Evolutionary conservation across 1,140 invertebrate species (phyloP).

Genomic region (Drosophila takahashii): DNA sequence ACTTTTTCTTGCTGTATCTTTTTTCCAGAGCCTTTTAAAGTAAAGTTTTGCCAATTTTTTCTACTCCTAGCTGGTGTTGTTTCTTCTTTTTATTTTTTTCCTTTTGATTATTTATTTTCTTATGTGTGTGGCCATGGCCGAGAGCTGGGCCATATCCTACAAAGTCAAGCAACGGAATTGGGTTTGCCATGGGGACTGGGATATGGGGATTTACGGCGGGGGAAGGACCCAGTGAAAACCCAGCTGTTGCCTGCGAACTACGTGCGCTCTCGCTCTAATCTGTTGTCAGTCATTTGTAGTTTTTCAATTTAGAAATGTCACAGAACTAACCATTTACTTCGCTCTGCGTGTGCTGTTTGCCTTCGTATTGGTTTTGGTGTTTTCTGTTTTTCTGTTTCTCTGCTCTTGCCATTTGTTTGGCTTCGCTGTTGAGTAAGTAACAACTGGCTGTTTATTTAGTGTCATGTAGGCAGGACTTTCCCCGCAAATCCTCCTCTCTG

Average conservation of each 20-base stretch:
- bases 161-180: constrained; percentile 42
- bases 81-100: constrained; percentile 18
- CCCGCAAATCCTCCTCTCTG: background rate
- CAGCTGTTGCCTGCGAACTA: constrained; percentile 62
- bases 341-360: constrained; percentile 52
- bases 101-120: constrained; percentile 12
- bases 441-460: constrained; percentile 80
- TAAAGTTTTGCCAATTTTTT: constrained; percentile 48
- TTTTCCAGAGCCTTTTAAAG: constrained; percentile 45
- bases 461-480: constrained; percentile 66
- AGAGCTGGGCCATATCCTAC: constrained; percentile 17
- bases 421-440: constrained; percentile 79
- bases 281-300: constrained; percentile 82
- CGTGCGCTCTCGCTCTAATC: constrained; percentile 70
- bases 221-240: constrained; percentile 11
- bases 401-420: constrained; percentile 68
- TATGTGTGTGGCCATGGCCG: constrained; percentile 39
- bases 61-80: constrained; percentile 1
- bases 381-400: constrained; percentile 5
- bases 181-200: constrained; percentile 22
- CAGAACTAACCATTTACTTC: constrained; percentile 81
- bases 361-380: constrained; percentile 61
- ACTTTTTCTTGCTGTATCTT: constrained; percentile 21
- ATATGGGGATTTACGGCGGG: constrained; percentile 52
- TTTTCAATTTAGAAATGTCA: constrained; percentile 83